A percentile compares a stretch with the other conserved stretches of the same genome.
phyloP scores from a whole-genome alignment of 2,888 invertebrate species.

The Ophion ellenae region DNA sequence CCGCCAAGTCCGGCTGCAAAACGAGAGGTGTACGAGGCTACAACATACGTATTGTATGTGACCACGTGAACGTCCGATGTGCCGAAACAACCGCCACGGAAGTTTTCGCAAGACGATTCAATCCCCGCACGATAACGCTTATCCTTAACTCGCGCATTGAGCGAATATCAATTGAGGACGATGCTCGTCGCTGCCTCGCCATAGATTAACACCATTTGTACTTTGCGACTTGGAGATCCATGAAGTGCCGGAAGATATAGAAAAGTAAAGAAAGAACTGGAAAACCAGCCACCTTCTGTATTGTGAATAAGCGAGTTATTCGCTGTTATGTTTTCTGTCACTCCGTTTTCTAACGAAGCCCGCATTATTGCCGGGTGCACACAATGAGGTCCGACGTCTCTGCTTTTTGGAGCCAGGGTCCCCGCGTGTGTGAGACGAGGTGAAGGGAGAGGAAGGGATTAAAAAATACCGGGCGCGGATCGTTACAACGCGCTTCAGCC shows the following conservation, averaged over 20 bases:
- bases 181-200: not conserved
- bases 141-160: too few relatives aligned
- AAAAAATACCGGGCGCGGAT: conserved; percentile 32
- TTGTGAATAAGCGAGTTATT: conserved; percentile 78
- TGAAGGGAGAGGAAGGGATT: conserved; percentile 12
- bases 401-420: conserved; percentile 35
- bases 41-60: not conserved
- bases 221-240: not conserved
- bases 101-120: too few relatives aligned
- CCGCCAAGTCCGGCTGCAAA: conserved; percentile 16
- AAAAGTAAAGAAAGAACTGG: not conserved
- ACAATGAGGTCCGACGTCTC: conserved; percentile 70
- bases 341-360: conserved; percentile 77
- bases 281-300: conserved; percentile 22
- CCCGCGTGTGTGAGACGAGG: conserved; percentile 14
- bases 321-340: conserved; percentile 3
- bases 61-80: too few relatives aligned
- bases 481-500: conserved; percentile 44
- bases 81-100: too few relatives aligned
- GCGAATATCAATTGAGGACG: not conserved
- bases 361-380: conserved; percentile 74
- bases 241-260: not conserved
- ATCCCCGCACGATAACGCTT: too few relatives aligned
- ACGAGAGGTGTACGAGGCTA: conserved; percentile 14
- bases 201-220: not conserved